phyloP scores from a whole-genome alignment of 1,140 invertebrate species.

The Apis florea region DNA sequence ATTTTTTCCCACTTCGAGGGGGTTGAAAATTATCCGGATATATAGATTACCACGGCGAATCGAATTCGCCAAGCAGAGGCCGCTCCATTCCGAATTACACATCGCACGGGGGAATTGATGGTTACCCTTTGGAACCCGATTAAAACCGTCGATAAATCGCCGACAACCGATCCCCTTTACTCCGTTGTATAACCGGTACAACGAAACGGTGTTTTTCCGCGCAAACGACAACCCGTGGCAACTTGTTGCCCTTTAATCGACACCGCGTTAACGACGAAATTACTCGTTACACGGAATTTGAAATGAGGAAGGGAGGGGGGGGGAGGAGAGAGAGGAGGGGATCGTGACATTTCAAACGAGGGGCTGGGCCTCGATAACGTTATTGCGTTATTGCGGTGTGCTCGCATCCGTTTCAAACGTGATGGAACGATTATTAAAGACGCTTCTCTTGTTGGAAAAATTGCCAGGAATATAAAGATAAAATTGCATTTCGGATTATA shows the following conservation, averaged over 20 bases:
- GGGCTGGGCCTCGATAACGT: not conserved
- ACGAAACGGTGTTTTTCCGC: constrained; percentile 16
- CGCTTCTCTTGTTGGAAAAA: no score
- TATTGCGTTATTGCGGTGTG: not conserved
- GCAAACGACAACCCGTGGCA: not conserved
- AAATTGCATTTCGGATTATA: no score
- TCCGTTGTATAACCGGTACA: not conserved
- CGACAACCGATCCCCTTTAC: not conserved
- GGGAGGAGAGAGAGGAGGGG: no score
- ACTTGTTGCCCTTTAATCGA: constrained; percentile 44
- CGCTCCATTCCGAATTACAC: no score
- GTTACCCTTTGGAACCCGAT: constrained; percentile 2
- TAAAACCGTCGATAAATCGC: constrained; percentile 13
- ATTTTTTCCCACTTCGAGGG: no score
- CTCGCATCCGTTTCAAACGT: not conserved
- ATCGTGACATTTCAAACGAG: no score
- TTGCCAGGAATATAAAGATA: no score
- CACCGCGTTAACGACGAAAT: constrained; percentile 34
- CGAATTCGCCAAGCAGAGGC: not conserved
- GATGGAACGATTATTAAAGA: no score
- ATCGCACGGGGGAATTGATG: not conserved
- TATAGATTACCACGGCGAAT: no score
- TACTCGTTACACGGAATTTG: constrained; percentile 27
- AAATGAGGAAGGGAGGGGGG: not conserved
- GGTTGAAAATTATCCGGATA: no score